These are phyloP conservation scores for Paramuricea clavata DNA, from an alignment of 92 coral and sea anemone genomes.

Conservation along the genomic window DNA sequence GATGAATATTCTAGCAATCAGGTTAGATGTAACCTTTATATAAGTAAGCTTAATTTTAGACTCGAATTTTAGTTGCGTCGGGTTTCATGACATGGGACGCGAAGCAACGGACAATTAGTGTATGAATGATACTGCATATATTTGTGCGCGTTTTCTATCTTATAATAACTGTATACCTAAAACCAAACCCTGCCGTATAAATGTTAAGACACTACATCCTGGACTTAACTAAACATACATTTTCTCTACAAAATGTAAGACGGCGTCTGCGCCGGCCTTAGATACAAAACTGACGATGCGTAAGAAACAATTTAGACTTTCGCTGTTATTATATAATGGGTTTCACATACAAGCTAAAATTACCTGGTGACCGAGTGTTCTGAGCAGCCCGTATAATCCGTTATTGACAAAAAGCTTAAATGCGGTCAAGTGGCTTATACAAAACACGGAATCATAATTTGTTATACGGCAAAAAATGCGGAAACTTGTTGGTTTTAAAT, in stretches of 20 bases:
- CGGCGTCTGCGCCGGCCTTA: no score
- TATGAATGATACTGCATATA: not conserved
- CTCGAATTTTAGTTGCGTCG: no score
- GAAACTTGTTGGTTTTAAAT: no score
- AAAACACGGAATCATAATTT: not conserved
- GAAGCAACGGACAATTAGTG: no score
- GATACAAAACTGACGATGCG: no score
- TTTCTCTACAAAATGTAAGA: no score
- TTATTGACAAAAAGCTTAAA: constrained; percentile 2
- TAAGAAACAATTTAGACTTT: not conserved
- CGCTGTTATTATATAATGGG: not conserved
- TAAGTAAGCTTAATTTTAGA: no score
- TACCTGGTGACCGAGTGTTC: not conserved
- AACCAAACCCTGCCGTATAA: not conserved
- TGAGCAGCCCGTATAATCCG: not conserved
- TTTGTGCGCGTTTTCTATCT: not conserved
- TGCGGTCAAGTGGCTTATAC: not conserved
- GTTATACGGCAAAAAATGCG: no score
- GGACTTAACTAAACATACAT: no score
- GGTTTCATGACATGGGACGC: no score
- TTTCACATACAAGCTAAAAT: not conserved
- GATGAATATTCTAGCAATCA: constrained; percentile 70
- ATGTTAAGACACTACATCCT: no score
- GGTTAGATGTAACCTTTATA: constrained; percentile 62
- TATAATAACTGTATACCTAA: no score